phyloP scores from a whole-genome alignment of 2,888 invertebrate genomes.

The Trissolcus japonicus region DNA sequence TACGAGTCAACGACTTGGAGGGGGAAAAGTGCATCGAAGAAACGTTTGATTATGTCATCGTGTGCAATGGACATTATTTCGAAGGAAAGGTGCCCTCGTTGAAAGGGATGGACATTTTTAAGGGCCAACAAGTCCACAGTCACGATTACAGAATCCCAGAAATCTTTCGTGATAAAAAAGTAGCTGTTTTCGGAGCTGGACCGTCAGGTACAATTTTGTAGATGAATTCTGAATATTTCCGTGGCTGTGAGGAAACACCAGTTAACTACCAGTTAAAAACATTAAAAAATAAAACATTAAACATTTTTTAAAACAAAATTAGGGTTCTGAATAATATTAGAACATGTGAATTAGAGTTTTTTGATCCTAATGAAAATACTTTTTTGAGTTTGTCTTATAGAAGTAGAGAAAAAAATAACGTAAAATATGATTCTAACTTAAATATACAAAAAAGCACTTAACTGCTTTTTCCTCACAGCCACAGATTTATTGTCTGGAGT shows the following conservation, averaged over 20 bases:
- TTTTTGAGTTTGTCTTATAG: too few relatives aligned
- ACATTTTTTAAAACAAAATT: too few relatives aligned
- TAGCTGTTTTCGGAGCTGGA: slow-evolving; percentile 74
- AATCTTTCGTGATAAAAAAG: slow-evolving; percentile 67
- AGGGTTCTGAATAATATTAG: too few relatives aligned
- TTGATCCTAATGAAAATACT: too few relatives aligned
- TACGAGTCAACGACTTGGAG: slow-evolving; percentile 69
- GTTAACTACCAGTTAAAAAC: too few relatives aligned
- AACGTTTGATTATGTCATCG: slow-evolving; percentile 74
- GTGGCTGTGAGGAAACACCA: too few relatives aligned
- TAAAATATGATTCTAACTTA: too few relatives aligned
- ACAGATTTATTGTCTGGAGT: neutral
- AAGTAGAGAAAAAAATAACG: too few relatives aligned
- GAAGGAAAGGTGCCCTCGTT: slow-evolving; percentile 77
- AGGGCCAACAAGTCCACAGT: slow-evolving; percentile 72
- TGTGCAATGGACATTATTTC: slow-evolving; percentile 78
- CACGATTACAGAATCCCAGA: slow-evolving; percentile 75
- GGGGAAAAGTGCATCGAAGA: slow-evolving; percentile 62
- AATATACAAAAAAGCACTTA: too few relatives aligned
- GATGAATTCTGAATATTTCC: neutral
- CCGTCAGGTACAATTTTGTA: slow-evolving; percentile 69
- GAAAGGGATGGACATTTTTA: slow-evolving; percentile 74
- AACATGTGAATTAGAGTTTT: too few relatives aligned
- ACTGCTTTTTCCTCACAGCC: too few relatives aligned
- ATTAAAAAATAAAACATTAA: too few relatives aligned